Base-by-base conservation (phyloP, 2,888 invertebrate species). In the Cheilosia variabilis region DNA sequence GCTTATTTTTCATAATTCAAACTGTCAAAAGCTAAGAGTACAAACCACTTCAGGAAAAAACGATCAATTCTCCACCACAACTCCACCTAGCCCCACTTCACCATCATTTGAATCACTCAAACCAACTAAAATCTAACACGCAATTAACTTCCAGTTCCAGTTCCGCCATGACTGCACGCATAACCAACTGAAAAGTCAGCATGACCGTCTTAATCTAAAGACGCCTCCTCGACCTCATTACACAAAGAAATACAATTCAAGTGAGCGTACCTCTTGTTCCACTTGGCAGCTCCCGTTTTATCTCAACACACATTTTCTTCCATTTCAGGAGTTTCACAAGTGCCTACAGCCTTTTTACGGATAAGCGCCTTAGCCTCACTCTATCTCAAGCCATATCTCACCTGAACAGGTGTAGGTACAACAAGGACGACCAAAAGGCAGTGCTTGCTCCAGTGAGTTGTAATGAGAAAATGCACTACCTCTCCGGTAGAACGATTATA, bases 401-500 rank as follows among this genome's bases (percentile, higher is more conserved):
- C n/a, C 60, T 60, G 60, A 45, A 66, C 52, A 45, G 60, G 37
- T 43, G 58, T 24, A 24, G 43, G 31, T 5, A 27, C 47, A 45
- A 22, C 57, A 57, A 52, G 52, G 37, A 24, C 17, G 17, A 13
- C 53, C 27, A 27, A 41, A 6, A 53, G 19, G 45, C 31, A 24
- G 13, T 13, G 10, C 4, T 10, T 2, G 19, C 10, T 50, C 17
- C 19, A 50, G 17, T 43, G 34, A 41, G 22, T 19, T 27, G 50
- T 62, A 53, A 75, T 55, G 57, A 65, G 63, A 65, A 65, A 62
- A 73, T 63, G 63, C 53, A 63, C 53, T 43, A 47, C 52, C 13
- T 68, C 69, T 53, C 41, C 27, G 57, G 55, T 22, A 73, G n/a
- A 52, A 63, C 52, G 76, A 76, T 76, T 82, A 76, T 63, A 60